Evolutionary conservation across 1,140 invertebrate genomes (phyloP).

Genomic region (Galendromus occidentalis): DNA sequence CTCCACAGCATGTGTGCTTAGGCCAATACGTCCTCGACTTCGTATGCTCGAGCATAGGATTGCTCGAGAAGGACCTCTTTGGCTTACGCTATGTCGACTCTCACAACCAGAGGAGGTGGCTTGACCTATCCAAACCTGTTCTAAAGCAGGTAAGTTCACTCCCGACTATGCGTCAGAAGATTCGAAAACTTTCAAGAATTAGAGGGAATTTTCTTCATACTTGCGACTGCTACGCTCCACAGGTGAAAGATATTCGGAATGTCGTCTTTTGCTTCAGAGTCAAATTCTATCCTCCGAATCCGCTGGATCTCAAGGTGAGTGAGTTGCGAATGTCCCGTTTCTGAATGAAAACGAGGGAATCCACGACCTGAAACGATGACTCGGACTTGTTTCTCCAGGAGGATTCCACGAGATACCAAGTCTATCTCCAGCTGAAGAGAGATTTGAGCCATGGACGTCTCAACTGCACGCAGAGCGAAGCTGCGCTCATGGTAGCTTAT

Average conservation of each 20-base stretch:
- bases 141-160: constrained; percentile 9
- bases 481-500: constrained; percentile 66
- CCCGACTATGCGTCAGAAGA: no score
- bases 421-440: constrained; percentile 79
- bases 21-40: constrained; percentile 79
- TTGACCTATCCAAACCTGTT: constrained; percentile 17
- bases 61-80: constrained; percentile 92
- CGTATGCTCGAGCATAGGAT: constrained; percentile 76
- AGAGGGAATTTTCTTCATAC: no score
- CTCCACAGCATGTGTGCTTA: constrained; percentile 40
- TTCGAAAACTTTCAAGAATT: no score
- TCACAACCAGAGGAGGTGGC: constrained; percentile 55
- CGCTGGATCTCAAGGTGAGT: constrained; percentile 61
- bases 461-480: constrained; percentile 67
- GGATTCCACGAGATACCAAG: constrained; percentile 41
- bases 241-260: constrained; percentile 6
- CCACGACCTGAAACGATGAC: no score
- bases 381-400: constrained; percentile 24
- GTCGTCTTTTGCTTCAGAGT: constrained; percentile 77
- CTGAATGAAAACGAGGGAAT: no score
- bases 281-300: constrained; percentile 84
- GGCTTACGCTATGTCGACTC: constrained; percentile 81
- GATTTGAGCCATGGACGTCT: constrained; percentile 82
- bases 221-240: background rate
- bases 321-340: no score